A percentile compares a stretch with the other conserved stretches of the same genome.
Conservation (phyloP, 1,140 invertebrate species). For the Euwallacea similis region DNA sequence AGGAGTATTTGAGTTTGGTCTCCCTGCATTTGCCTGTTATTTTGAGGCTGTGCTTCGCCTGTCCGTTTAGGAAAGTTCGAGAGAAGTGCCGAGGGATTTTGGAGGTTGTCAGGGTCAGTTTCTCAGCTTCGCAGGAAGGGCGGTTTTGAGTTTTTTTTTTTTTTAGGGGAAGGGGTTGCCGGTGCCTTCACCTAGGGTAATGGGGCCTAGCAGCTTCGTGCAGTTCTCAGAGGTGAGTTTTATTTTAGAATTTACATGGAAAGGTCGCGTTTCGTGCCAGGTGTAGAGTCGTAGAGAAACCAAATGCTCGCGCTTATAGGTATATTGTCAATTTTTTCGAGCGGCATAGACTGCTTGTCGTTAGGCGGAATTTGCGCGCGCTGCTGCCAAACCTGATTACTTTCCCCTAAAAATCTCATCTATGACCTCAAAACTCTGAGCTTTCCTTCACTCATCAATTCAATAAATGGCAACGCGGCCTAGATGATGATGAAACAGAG, state of each 20-base stretch:
- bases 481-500: slow-evolving; percentile 10
- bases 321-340: slow-evolving; percentile 34
- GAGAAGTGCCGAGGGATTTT: slow-evolving; percentile 62
- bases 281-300: slow-evolving; percentile 15
- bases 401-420: too few species aligned
- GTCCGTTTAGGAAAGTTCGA: slow-evolving; percentile 61
- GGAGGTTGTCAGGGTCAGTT: slow-evolving; percentile 60
- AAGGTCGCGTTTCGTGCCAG: slow-evolving; percentile 21
- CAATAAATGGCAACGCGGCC: slow-evolving; percentile 17
- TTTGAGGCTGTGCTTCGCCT: slow-evolving; percentile 61
- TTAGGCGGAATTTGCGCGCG: slow-evolving; percentile 25
- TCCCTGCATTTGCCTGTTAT: slow-evolving; percentile 62
- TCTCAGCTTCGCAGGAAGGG: not conserved
- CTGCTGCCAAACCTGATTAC: slow-evolving; percentile 14
- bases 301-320: slow-evolving; percentile 10
- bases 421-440: too few species aligned
- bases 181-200: slow-evolving; percentile 58
- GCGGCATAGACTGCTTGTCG: slow-evolving; percentile 36
- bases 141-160: slow-evolving; percentile 22
- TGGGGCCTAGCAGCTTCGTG: slow-evolving; percentile 62
- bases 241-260: slow-evolving; percentile 1
- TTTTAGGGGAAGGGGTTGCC: slow-evolving; percentile 61
- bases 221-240: slow-evolving; percentile 60
- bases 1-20: slow-evolving; percentile 59
- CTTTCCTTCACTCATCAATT: too few species aligned